Evolutionary conservation across 2,797 vertebrate species (phyloP), one percentile per base, ranked within the genome.

Genomic region (Lophotriccus pileatus): DNA sequence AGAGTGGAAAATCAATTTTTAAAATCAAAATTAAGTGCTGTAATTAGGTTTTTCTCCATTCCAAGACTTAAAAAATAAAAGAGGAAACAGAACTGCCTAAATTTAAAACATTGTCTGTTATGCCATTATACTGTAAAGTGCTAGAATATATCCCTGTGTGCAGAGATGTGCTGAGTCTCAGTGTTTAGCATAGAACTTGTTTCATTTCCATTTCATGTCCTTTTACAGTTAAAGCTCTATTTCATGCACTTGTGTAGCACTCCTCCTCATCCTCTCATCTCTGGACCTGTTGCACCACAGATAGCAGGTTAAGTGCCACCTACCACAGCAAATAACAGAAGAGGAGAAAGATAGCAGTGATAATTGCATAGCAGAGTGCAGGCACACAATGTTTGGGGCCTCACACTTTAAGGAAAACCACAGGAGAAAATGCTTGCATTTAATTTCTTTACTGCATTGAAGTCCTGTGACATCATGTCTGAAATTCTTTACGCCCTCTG

Each of bases 11-110:
- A 96, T 97, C 95, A 95, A 97, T 97, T 97, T 97, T 73, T 93
- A 80, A 98, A 96, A 97, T 97, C 67, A 97, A 96, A 98, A 98
- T 96, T 97, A 98, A 97, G 76, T 95, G 66, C 93, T 20, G 24
- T 90, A 85, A 94, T 96, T 95, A 97, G 79, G 59, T 94, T 84
- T 90, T 83, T 89, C 93, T 96, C 91, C 74, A 36, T 68, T 93
- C 46, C 32, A 72, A 94, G 86, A 72, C 52, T 58, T 91, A 96
- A 84, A 50, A 87, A 96, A 93, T 93, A 93, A 94, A 96, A 95
- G 79, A 80, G 30, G 73, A 58, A 87, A 81, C 74, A 94, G 39
- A 80, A 81, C 67, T 96, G 78, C 64, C 41, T 90, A 41, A 47
- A 70, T 88, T 91, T 95, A 91, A 95, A 91, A 8, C 46, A 24